Conservation (phyloP, 2,113 vertebrate species). For the Pollimyrus isidori region DNA sequence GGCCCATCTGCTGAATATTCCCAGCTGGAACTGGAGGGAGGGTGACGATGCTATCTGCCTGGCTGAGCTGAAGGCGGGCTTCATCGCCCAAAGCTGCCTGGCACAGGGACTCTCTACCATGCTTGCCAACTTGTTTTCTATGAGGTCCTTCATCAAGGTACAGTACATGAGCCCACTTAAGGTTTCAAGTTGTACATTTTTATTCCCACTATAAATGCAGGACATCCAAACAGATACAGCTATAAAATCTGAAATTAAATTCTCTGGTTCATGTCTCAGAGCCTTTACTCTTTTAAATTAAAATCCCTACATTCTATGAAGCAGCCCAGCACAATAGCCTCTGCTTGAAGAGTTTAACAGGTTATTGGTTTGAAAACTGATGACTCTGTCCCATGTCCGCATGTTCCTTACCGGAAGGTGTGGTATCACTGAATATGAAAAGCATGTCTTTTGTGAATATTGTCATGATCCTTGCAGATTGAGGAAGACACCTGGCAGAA, state of each 20-base stretch:
- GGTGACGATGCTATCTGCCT: conserved; percentile 98
- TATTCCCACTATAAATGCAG: not conserved
- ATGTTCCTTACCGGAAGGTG: not conserved
- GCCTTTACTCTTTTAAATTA: not conserved
- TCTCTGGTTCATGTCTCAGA: not conserved
- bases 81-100: conserved; percentile 98
- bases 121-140: conserved; percentile 99
- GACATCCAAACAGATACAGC: not conserved
- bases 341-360: not conserved
- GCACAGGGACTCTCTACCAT: conserved; percentile 98
- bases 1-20: conserved; percentile 99
- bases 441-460: not conserved
- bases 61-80: conserved; percentile 95
- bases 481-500: conserved; percentile 99
- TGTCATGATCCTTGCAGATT: conserved; percentile 64
- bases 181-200: not conserved
- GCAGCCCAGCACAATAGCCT: not conserved
- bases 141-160: conserved; percentile 99
- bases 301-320: not conserved
- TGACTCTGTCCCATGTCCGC: not conserved
- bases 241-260: not conserved
- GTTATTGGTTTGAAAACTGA: not conserved
- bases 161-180: conserved; percentile 52
- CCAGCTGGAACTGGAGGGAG: conserved; percentile 98
- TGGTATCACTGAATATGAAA: not conserved